A percentile compares a stretch with the other conserved stretches of the same genome.
Conservation (phyloP, 2,888 invertebrate genomes). For the Dastarcus helophoroides region DNA sequence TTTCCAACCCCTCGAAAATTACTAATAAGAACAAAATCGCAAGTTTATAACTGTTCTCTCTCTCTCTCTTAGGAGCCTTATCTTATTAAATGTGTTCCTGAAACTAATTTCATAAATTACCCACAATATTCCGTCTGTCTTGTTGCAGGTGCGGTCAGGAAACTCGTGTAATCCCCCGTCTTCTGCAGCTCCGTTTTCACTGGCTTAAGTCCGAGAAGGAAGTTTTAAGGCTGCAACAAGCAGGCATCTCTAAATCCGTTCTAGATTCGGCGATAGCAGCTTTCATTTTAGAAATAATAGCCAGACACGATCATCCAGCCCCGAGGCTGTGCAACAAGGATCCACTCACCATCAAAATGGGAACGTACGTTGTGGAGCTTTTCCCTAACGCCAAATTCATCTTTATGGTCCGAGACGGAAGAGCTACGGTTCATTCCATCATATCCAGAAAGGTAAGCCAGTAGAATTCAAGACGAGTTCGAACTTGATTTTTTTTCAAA, state of each 20-base stretch:
- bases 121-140: constrained; percentile 15
- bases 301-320: constrained; percentile 91
- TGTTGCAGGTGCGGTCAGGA: constrained; percentile 82
- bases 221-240: constrained; percentile 79
- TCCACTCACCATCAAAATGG: constrained; percentile 95
- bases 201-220: constrained; percentile 94
- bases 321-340: constrained; percentile 97
- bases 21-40: too few relatives aligned
- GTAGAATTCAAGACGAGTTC: too few relatives aligned
- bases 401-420: constrained; percentile 96
- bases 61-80: too few relatives aligned
- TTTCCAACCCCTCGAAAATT: too few relatives aligned
- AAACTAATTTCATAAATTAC: neutral
- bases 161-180: constrained; percentile 90
- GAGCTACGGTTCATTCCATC: constrained; percentile 97
- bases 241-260: constrained; percentile 82
- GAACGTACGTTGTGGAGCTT: constrained; percentile 83
- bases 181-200: constrained; percentile 89
- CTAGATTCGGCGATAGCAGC: constrained; percentile 93
- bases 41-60: too few relatives aligned
- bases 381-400: constrained; percentile 98
- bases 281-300: constrained; percentile 93
- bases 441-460: constrained; percentile 75
- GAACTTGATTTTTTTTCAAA: too few relatives aligned
- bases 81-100: neutral